These are phyloP conservation scores for Phasianus colchicus DNA, from an alignment of 2,113 vertebrate species.

Conservation along the genomic window DNA sequence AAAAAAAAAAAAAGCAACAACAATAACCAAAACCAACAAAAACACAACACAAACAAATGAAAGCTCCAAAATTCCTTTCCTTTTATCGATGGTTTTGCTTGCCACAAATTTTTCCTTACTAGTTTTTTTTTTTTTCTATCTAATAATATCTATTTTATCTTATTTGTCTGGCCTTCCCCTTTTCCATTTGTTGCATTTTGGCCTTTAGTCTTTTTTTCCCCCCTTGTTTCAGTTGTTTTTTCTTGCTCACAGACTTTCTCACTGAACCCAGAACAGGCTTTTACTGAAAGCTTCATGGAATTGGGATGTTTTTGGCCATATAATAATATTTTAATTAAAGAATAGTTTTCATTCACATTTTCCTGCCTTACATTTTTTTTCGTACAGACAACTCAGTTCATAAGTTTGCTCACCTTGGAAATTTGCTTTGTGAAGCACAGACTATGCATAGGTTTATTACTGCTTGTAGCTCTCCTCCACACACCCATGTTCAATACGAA, in stretches of 20 bases:
- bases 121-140: not conserved
- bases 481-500: not conserved
- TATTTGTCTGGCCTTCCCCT: not conserved
- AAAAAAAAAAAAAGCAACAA: not conserved
- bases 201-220: not conserved
- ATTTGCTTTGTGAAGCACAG: not conserved
- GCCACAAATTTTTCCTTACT: not conserved
- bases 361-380: not conserved
- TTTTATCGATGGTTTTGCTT: not conserved
- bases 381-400: not conserved
- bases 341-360: constrained; percentile 6
- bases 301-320: not conserved
- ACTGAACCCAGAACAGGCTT: not conserved
- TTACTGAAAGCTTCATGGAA: not conserved
- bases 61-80: not conserved
- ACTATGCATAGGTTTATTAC: not conserved
- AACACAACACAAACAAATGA: not conserved
- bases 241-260: not conserved
- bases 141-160: constrained; percentile 5
- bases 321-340: not conserved
- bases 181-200: not conserved
- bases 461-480: not conserved
- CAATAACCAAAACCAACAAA: no score
- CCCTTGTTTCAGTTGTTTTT: not conserved
- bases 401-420: not conserved